Evolutionary conservation across 2,888 invertebrate genomes (phyloP).

Genomic region (Anthoptus insignis): DNA sequence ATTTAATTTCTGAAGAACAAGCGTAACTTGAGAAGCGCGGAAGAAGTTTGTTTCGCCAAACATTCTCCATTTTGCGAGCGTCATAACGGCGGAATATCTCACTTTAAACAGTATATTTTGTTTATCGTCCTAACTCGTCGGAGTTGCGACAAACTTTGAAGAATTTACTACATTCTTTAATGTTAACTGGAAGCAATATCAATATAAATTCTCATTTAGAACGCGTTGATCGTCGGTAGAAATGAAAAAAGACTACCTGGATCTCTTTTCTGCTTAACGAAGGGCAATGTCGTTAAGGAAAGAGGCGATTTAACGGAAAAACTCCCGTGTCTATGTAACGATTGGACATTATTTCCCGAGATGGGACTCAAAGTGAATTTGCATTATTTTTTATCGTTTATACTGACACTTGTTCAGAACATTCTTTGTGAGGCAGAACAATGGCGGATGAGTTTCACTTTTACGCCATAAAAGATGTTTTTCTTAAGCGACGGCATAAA

Average conservation of each 20-base stretch:
- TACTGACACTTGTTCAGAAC: slow-evolving; percentile 69
- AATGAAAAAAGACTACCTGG: slow-evolving; percentile 82
- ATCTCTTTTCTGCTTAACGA: slow-evolving; percentile 61
- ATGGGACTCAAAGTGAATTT: slow-evolving; percentile 71
- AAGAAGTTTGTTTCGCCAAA: slow-evolving; percentile 19
- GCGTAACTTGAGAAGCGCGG: slow-evolving; percentile 8
- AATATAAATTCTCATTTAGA: slow-evolving; percentile 65
- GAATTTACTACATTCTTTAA: slow-evolving; percentile 31
- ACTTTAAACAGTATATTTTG: slow-evolving; percentile 39
- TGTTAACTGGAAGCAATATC: slow-evolving; percentile 62
- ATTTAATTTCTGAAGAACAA: slow-evolving; percentile 6
- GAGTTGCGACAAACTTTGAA: slow-evolving; percentile 34
- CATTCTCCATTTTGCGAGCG: slow-evolving; percentile 20
- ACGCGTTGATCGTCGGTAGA: slow-evolving; percentile 66
- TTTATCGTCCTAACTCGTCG: slow-evolving; percentile 40
- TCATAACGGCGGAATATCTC: slow-evolving; percentile 36
- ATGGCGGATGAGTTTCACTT: slow-evolving; percentile 69
- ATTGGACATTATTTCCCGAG: slow-evolving; percentile 71
- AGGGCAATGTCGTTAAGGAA: slow-evolving; percentile 57
- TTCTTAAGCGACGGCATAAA: slow-evolving; percentile 56
- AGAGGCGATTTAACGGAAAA: slow-evolving; percentile 79
- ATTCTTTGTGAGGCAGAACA: slow-evolving; percentile 71
- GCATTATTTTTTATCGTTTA: slow-evolving; percentile 81
- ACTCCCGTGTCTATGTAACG: slow-evolving; percentile 78
- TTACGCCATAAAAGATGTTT: slow-evolving; percentile 63